Evolutionary conservation across 2,888 invertebrate species (phyloP), one percentile per base, ranked within the genome.

Genomic region (Ennomos fuscantarius): DNA sequence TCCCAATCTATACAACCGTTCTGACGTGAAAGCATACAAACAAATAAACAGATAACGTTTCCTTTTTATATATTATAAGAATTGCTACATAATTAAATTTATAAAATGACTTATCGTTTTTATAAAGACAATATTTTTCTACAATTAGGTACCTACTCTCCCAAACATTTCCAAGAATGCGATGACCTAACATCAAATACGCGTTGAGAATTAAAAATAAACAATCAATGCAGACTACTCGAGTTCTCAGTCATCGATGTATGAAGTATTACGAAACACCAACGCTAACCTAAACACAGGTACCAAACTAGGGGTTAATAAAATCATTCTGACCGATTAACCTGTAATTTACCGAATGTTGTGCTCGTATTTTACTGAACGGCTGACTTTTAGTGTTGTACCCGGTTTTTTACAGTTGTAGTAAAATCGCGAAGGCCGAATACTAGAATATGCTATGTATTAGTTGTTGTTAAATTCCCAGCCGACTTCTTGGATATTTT

Each of bases 371-470:
- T 70, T 91, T 79, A 87, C 78, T 50, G 49, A 54, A 63, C 74
- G 76, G 75, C 73, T 78, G 90, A 89, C 89, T 77, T 89, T 89
- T 87, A 90, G 76, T 84, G 83, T 79, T 84, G 84, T 84, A 86
- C 77, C 83, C 70, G 69, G 55, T 70, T 82, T 86, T 85, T 84
- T 80, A 86, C 79, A 81, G 84, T 85, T 78, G 86, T 84, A 77
- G 84, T 85, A 78, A 83, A 84, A 78, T 68, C 77, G 58, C 47
- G 53, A 86, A 88, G 86, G 86, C 74, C 85, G 72, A 78, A 75
- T 71, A 74, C 76, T 84, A 82, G 79, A 69, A 68, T 55, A 61
- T 12, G 36, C 31, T 44, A 55, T 34, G 3, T 24, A 24, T 15
- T 15, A 15, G 15, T 15, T 63, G 49, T 65, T 57, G 65, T 39